Conservation (phyloP, 2,113 vertebrate genomes). For the Pogonocichla stellata region DNA sequence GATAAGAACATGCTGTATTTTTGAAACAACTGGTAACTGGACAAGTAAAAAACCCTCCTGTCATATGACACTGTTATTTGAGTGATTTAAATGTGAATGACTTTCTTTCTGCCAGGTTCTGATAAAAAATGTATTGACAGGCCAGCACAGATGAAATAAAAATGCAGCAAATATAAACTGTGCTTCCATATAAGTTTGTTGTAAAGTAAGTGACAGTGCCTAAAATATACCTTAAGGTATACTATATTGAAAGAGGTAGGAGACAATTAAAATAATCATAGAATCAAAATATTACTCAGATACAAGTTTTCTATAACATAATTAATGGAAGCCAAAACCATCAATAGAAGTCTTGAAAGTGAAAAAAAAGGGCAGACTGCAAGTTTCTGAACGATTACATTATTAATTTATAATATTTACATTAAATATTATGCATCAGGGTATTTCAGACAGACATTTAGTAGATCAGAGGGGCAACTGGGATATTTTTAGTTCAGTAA, state of each 20-base stretch:
- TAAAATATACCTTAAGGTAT: not conserved
- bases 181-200: not conserved
- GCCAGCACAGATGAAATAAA: not conserved
- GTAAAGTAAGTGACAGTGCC: not conserved
- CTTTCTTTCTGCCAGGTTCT: not conserved
- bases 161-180: not conserved
- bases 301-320: not conserved
- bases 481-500: not conserved
- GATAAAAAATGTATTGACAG: not conserved
- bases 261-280: not conserved
- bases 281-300: not conserved
- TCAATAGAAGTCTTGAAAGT: not conserved
- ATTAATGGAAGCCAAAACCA: not conserved
- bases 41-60: not conserved
- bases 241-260: not conserved
- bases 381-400: not conserved
- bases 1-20: not conserved
- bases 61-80: not conserved
- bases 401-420: not conserved
- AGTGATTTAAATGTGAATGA: not conserved
- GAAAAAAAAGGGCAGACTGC: not conserved
- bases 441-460: not conserved
- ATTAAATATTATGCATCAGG: not conserved
- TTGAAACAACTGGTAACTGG: not conserved
- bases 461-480: not conserved